Conservation (phyloP, 2,113 vertebrate species). For the Coryphaenoides rupestris region DNA sequence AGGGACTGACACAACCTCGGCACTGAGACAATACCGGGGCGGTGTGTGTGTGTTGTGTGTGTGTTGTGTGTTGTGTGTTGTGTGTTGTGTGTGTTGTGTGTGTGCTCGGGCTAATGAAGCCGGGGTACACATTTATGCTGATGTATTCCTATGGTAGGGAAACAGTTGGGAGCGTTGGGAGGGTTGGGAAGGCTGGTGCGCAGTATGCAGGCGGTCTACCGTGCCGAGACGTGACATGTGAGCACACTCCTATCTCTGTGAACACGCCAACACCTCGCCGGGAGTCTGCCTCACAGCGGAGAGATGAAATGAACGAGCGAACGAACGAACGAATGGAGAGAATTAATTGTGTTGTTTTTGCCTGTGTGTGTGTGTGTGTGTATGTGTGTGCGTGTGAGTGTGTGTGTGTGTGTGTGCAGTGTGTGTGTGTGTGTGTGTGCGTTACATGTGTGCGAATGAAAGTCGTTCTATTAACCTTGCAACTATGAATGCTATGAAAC, state of each 20-base stretch:
- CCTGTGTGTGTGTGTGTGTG: background rate
- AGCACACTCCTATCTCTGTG: no score
- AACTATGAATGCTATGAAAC: no score
- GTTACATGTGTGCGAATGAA: background rate
- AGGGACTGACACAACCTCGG: constrained; percentile 35
- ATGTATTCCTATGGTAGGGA: constrained; percentile 36
- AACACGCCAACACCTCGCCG: no score
- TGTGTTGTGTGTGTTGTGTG: no score
- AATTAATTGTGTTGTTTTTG: background rate
- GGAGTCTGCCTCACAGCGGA: no score
- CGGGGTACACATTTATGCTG: constrained; percentile 55
- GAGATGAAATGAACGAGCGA: no score
- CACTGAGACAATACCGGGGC: constrained; percentile 36
- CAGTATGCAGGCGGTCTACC: constrained; percentile 17
- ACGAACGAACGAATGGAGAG: no score
- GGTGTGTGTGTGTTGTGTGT: background rate
- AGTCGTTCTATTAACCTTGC: no score
- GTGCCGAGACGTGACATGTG: constrained; percentile 8
- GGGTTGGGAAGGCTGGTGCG: constrained; percentile 7
- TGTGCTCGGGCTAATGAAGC: constrained; percentile 29
- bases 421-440: constrained; percentile 1
- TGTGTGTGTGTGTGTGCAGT: background rate
- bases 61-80: background rate
- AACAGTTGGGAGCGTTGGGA: constrained; percentile 12
- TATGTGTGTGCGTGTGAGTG: background rate